Conservation (phyloP, 2,888 invertebrate genomes). For the Agrochola lychnidis region DNA sequence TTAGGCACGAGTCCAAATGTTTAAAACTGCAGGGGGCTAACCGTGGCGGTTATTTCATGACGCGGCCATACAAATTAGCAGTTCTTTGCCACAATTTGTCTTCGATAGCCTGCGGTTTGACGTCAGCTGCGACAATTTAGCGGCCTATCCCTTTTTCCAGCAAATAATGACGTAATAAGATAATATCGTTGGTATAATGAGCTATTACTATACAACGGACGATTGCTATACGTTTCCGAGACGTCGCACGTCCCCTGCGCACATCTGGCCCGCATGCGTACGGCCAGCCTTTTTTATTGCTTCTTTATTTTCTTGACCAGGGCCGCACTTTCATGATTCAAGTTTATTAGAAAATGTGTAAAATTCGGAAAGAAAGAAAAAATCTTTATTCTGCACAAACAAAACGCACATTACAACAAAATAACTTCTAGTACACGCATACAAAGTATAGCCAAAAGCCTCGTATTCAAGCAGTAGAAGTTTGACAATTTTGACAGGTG, state of each 20-base stretch:
- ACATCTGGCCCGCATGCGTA: slow-evolving; percentile 68
- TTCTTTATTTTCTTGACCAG: slow-evolving; percentile 55
- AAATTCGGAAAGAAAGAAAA: too few relatives aligned
- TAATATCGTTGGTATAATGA: slow-evolving; percentile 64
- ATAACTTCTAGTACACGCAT: too few relatives aligned
- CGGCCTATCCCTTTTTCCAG: slow-evolving; percentile 54
- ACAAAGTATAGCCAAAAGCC: too few relatives aligned
- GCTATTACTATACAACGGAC: slow-evolving; percentile 57
- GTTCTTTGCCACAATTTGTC: slow-evolving; percentile 31
- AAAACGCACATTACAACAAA: too few relatives aligned
- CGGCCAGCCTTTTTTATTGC: slow-evolving; percentile 25
- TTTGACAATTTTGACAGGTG: too few relatives aligned
- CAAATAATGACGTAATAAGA: slow-evolving; percentile 58
- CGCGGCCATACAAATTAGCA: slow-evolving; percentile 43
- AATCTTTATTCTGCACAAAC: too few relatives aligned
- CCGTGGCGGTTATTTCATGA: slow-evolving; percentile 18
- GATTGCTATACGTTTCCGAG: slow-evolving; percentile 39
- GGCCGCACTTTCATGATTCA: slow-evolving; percentile 29
- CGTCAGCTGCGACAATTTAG: slow-evolving; percentile 66
- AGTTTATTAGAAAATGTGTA: slow-evolving; percentile 5
- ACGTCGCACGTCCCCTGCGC: slow-evolving; percentile 25
- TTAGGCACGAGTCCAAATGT: not conserved
- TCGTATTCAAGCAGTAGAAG: too few relatives aligned
- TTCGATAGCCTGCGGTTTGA: slow-evolving; percentile 47
- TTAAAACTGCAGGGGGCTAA: slow-evolving; percentile 6